These are phyloP conservation scores for Monarcha castaneiventris DNA, from an alignment of 2,113 vertebrate genomes.

Conservation along the genomic window DNA sequence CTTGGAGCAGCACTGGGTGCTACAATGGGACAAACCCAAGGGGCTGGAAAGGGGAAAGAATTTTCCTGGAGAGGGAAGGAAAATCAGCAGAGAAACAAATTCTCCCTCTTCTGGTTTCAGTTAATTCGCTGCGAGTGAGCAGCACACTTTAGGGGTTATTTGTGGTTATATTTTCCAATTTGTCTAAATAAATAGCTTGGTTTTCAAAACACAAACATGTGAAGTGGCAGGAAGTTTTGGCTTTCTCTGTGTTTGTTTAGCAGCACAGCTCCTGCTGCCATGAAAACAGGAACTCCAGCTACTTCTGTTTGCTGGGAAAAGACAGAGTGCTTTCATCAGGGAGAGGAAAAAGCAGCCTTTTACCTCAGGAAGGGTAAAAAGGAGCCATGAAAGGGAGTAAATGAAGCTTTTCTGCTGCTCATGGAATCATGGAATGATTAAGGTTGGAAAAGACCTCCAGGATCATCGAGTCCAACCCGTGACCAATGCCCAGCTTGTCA, in stretches of 20 bases:
- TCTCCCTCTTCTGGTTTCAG: background rate
- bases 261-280: background rate
- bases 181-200: background rate
- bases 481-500: background rate
- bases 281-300: background rate
- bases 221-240: slow-evolving; percentile 19
- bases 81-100: background rate
- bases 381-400: background rate
- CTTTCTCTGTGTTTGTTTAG: slow-evolving; percentile 10
- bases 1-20: background rate
- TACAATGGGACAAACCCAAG: background rate
- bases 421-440: background rate
- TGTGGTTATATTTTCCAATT: background rate
- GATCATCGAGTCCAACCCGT: accelerated
- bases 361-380: background rate
- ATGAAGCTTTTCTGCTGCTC: background rate
- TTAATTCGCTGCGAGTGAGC: background rate
- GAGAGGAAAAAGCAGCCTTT: background rate
- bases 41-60: background rate
- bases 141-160: background rate
- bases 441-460: background rate
- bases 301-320: background rate
- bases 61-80: background rate
- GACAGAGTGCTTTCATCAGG: background rate
- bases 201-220: slow-evolving; percentile 8